Base-by-base conservation (phyloP, 2,797 vertebrate species). In the Toxotes lorentzi region DNA sequence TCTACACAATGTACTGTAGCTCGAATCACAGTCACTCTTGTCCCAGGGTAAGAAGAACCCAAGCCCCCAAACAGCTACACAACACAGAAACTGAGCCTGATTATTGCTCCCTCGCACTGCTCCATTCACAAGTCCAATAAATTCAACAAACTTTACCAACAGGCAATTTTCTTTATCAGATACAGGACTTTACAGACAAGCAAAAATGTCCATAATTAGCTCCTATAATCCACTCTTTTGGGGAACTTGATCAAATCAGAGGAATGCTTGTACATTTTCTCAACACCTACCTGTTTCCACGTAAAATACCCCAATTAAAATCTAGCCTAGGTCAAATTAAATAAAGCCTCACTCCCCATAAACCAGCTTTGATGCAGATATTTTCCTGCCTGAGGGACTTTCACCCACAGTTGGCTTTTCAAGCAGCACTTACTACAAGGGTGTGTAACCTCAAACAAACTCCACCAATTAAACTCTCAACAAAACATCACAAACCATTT, bases 1-100 rank as follows among this genome's bases (percentile, higher is more conserved):
- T 76, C 32, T n/a, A 76, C 45, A 82, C 62, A 87, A 70, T 76
- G 81, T 69, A 83, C 71, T 83, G 79, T 65, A 78, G 62, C 45
- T 70, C 1, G 59, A 48, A 17, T n/a, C n/a, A 45, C 53, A 77
- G 70, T 78, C 67, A 78, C 87, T 45, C 21, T 32, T 68, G 63
- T 57, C 69, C 30, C 54, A 79, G 53, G 61, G 35, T 74, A 51
- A 73, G 45, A 85, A 71, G 66, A 79, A 35, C 38, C 61, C 76
- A 66, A 76, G 35, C 35, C 40, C 73, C 70, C 51, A 35, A 66
- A 77, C 58, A 54, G 45, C 23, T 58, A 48, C 61, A 48, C 57
- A 62, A 50, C 58, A 57, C 73, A 68, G 51, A 70, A 7, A 54
- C 3, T 8, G 35, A 64, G 53, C 38, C 21, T 51, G 54, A 56